These are phyloP conservation scores for Daphoenositta chrysoptera DNA, from an alignment of 2,113 vertebrate species.

Conservation along the genomic window DNA sequence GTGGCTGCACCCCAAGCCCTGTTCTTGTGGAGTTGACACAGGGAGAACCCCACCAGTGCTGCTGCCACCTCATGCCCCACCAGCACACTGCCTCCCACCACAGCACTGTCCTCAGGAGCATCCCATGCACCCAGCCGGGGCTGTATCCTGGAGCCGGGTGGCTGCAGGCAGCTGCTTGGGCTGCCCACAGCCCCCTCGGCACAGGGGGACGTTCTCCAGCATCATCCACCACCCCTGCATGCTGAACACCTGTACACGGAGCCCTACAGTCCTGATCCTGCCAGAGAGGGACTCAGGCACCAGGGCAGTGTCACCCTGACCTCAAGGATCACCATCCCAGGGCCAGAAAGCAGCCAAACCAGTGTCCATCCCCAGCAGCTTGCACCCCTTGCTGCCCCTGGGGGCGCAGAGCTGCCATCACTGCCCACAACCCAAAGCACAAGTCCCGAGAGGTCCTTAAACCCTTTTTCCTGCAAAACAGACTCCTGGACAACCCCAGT, in stretches of 20 bases:
- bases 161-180: background rate
- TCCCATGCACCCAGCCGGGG: fast-evolving
- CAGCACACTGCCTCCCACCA: background rate
- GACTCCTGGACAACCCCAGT: fast-evolving
- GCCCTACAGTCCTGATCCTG: background rate
- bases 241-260: fast-evolving
- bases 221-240: background rate
- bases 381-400: fast-evolving
- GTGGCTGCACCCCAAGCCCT: background rate
- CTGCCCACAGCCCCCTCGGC: background rate
- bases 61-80: fast-evolving
- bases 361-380: background rate
- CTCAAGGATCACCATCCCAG: background rate
- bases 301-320: background rate
- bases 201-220: background rate
- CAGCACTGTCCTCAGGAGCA: background rate
- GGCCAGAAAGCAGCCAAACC: background rate
- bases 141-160: background rate
- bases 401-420: background rate
- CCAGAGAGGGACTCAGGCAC: fast-evolving
- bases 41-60: background rate
- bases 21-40: fast-evolving
- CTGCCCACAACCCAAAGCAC: background rate
- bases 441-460: fast-evolving
- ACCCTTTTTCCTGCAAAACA: background rate